Base-by-base conservation (phyloP, 1,140 invertebrate genomes). In the Globodera ellingtonae region DNA sequence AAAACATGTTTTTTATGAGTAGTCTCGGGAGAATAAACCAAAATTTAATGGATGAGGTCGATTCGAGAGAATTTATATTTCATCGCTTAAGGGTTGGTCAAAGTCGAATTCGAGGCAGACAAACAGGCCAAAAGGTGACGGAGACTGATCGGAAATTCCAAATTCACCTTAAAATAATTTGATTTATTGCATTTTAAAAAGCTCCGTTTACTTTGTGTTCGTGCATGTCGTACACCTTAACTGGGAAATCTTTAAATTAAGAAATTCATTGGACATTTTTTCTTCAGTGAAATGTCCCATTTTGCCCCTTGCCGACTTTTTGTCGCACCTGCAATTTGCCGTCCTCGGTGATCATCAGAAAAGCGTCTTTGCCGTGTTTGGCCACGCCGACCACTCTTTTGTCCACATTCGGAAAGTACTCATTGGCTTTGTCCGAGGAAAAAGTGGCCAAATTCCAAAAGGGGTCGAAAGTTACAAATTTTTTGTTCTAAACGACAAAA, bases 391-490 rank as follows among this genome's bases (percentile, higher is more conserved):
- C 9, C 47, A 77, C n/a, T 44, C n/a, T 69, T 35, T 44, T 62
- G n/a, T 47, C 75, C 52, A 77, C 44, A 77, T 77, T 77, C 67
- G 62, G 75, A 46, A 77, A 77, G 69, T 77, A 77, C 35, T 24
- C 62, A 62, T 9, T 21, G 15, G 46, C 62, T 69, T 46, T 15
- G n/a, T 24, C 48, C 48, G 75, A 67, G 69, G 50, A 48, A 69
- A 83, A 83, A 18, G 82, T 70, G 47, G 62, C 72, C 44, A 83
- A n/a, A 79, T 83, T 83, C 70, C 72, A 79, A 62, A 78, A 83
- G 18, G 82, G 81, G 74, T 83, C 82, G 67, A 82, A 83, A n/a
- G 78, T 78, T 24, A 66, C 24, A 47, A 83, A 84, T 5, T 73
- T 69, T 72, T 59, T 47, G 18, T 50, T 72, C 44, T 75, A 24